Evolutionary conservation across 2,113 vertebrate species (phyloP).

Genomic region (Stigmatopora argus): DNA sequence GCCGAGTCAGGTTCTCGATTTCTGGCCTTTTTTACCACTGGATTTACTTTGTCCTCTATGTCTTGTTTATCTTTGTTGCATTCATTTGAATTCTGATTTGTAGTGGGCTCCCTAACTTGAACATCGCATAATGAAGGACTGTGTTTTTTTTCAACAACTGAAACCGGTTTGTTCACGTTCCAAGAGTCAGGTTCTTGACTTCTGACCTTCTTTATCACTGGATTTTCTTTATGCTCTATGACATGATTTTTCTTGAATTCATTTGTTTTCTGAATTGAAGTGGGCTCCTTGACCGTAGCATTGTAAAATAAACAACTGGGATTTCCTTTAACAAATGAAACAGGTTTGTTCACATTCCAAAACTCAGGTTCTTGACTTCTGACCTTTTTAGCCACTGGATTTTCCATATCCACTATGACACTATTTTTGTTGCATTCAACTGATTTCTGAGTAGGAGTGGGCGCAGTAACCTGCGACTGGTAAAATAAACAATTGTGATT

Average conservation of each 20-base stretch:
- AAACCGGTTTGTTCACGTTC: background rate
- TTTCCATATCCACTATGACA: background rate
- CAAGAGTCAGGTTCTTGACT: background rate
- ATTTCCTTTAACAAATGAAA: background rate
- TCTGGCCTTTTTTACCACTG: background rate
- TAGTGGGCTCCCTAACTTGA: background rate
- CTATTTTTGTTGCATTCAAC: background rate
- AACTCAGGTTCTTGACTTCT: background rate
- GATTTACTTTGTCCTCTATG: background rate
- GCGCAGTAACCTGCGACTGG: background rate
- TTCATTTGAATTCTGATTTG: background rate
- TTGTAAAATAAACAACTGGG: background rate
- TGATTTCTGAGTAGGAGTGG: background rate
- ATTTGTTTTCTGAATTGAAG: background rate
- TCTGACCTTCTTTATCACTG: background rate
- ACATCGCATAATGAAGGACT: background rate
- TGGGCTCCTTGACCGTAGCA: background rate
- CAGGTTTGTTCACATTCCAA: background rate
- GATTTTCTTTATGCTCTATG: background rate
- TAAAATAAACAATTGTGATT: background rate
- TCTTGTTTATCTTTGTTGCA: background rate
- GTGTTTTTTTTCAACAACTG: background rate
- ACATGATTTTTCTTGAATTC: background rate
- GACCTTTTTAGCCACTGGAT: background rate
- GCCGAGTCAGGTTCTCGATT: background rate